Percentiles rank a stretch among this genome's conserved stretches.
Conservation (phyloP, 2,113 vertebrate genomes). For the Numida meleagris region DNA sequence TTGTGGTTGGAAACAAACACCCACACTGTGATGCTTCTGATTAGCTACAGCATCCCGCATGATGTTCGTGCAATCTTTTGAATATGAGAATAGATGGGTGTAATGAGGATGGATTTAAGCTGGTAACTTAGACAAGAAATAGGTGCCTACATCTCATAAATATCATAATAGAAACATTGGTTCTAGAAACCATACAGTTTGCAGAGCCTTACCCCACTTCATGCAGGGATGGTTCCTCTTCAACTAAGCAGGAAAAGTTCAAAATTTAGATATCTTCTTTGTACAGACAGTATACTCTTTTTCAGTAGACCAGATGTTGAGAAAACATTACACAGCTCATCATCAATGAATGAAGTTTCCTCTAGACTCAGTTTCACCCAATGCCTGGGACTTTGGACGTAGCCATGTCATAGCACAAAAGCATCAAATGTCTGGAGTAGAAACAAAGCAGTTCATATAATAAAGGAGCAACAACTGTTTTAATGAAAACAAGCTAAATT, state of each 20-base stretch:
- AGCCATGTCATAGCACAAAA: not conserved
- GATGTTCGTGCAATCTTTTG: not conserved
- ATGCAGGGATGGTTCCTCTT: not conserved
- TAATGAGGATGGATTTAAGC: not conserved
- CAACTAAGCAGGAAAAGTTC: not conserved
- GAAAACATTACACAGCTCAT: not conserved
- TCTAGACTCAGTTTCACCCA: not conserved
- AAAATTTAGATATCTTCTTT: not conserved
- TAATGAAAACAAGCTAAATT: not conserved
- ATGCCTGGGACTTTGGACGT: not conserved
- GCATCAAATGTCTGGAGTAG: not conserved
- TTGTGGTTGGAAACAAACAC: accelerated
- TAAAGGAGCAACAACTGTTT: not conserved
- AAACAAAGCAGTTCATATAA: not conserved
- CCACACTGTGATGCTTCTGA: accelerated
- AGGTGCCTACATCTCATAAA: accelerated
- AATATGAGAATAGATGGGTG: accelerated
- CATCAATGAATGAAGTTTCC: accelerated
- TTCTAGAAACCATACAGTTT: not conserved
- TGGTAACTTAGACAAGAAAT: not conserved
- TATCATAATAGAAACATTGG: accelerated
- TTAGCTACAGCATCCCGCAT: not conserved
- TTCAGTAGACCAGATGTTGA: not conserved
- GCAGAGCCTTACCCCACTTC: not conserved
- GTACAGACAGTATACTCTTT: not conserved